These are phyloP conservation scores for Arbacia lixula DNA, from an alignment of 53 echinoderm and acorn worm species.

Conservation along the genomic window DNA sequence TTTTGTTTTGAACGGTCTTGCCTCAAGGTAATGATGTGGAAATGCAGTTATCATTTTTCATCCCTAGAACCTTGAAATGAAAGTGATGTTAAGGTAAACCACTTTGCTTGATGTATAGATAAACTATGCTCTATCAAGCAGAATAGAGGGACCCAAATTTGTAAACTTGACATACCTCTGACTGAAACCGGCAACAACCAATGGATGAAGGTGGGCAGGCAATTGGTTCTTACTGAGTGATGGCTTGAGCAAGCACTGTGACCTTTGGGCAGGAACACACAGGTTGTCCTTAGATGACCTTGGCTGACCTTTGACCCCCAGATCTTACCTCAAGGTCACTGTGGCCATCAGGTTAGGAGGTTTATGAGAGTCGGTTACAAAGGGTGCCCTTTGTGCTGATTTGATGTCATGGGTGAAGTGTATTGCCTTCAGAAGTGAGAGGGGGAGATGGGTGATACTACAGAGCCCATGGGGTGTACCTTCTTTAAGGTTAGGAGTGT, in stretches of 20 bases:
- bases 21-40: too few relatives aligned
- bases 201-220: background rate
- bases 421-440: background rate
- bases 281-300: constrained; percentile 40
- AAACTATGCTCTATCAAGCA: too few relatives aligned
- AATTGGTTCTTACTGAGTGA: constrained; percentile 13
- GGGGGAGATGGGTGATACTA: too few relatives aligned
- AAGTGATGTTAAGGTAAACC: too few relatives aligned
- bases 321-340: constrained; percentile 17
- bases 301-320: constrained; percentile 12
- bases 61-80: too few relatives aligned
- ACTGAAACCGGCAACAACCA: too few relatives aligned
- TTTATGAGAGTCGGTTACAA: constrained; percentile 4
- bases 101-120: background rate
- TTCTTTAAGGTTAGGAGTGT: too few relatives aligned
- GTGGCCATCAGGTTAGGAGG: background rate
- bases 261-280: constrained; percentile 12
- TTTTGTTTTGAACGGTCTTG: too few relatives aligned
- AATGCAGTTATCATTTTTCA: too few relatives aligned
- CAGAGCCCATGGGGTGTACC: too few relatives aligned
- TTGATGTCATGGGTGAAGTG: background rate
- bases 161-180: too few relatives aligned
- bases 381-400: constrained; percentile 15
- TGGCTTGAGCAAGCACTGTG: background rate
- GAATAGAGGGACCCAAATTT: too few relatives aligned